phyloP scores from a whole-genome alignment of 2,888 invertebrate genomes.

The Amaurobius ferox region DNA sequence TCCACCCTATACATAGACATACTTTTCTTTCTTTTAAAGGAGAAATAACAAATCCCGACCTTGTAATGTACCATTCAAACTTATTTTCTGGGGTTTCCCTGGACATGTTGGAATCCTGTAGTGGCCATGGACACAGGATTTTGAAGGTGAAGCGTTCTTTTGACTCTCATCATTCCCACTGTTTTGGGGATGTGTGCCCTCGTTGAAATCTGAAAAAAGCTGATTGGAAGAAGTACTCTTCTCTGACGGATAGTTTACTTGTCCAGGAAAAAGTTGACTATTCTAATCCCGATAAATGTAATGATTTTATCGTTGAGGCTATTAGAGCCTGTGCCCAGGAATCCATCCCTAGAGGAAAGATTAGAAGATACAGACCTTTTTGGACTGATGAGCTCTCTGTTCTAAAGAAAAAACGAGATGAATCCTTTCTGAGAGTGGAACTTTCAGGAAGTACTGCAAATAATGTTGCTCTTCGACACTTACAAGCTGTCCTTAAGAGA shows the following conservation, averaged over 20 bases:
- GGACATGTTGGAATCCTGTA: too few relatives aligned
- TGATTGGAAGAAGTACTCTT: neutral
- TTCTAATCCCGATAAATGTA: too few relatives aligned
- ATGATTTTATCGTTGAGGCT: too few relatives aligned
- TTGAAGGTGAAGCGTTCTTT: neutral
- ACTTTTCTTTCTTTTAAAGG: slow-evolving; percentile 19
- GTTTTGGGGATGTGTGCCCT: neutral
- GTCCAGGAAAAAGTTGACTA: neutral
- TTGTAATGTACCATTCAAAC: neutral
- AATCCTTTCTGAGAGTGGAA: too few relatives aligned
- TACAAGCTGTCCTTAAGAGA: too few relatives aligned
- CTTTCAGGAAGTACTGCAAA: too few relatives aligned
- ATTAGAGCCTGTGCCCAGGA: too few relatives aligned
- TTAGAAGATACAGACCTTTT: too few relatives aligned
- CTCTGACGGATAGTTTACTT: neutral
- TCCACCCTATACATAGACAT: neutral
- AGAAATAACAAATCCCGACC: slow-evolving; percentile 17
- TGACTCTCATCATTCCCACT: neutral
- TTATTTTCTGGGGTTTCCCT: neutral
- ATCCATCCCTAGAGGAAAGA: too few relatives aligned
- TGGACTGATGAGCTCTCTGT: too few relatives aligned
- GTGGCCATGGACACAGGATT: slow-evolving; percentile 5
- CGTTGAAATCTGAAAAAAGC: slow-evolving; percentile 9
- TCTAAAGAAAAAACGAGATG: too few relatives aligned
- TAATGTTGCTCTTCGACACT: too few relatives aligned